These are phyloP conservation scores for Xylota sylvarum DNA, from an alignment of 2,888 invertebrate genomes.

Conservation along the genomic window DNA sequence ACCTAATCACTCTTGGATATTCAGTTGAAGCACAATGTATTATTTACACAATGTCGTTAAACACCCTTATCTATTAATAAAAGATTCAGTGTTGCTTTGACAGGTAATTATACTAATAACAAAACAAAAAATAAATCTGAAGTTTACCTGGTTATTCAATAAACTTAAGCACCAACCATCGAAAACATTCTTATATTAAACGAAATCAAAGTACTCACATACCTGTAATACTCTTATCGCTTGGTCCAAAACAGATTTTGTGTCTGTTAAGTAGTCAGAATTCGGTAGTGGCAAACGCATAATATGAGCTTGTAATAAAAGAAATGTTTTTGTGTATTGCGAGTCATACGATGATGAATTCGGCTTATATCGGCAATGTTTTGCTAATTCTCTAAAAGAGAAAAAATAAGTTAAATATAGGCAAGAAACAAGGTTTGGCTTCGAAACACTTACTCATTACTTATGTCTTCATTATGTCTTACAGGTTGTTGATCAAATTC, in stretches of 20 bases:
- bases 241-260: slow-evolving; percentile 98
- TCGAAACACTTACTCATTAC: slow-evolving; percentile 90
- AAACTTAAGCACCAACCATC: too few relatives aligned
- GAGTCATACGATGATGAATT: slow-evolving; percentile 92
- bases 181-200: too few relatives aligned
- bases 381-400: slow-evolving; percentile 90
- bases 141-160: too few relatives aligned
- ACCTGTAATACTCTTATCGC: slow-evolving; percentile 97
- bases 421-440: slow-evolving; percentile 1
- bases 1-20: too few relatives aligned
- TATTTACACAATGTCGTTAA: too few relatives aligned
- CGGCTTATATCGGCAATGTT: slow-evolving; percentile 90
- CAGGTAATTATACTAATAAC: too few relatives aligned
- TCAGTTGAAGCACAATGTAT: too few relatives aligned
- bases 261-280: slow-evolving; percentile 97
- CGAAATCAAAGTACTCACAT: slow-evolving; percentile 77
- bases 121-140: too few relatives aligned
- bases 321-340: slow-evolving; percentile 96
- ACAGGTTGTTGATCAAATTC: slow-evolving; percentile 98
- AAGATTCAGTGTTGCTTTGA: too few relatives aligned
- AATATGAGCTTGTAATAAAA: slow-evolving; percentile 97
- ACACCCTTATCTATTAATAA: too few relatives aligned
- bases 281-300: slow-evolving; percentile 93
- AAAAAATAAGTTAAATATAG: slow-evolving; percentile 35
- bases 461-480: slow-evolving; percentile 97